These are phyloP conservation scores for Apocheima hispidaria DNA, from an alignment of 2,888 invertebrate species.

Conservation along the genomic window DNA sequence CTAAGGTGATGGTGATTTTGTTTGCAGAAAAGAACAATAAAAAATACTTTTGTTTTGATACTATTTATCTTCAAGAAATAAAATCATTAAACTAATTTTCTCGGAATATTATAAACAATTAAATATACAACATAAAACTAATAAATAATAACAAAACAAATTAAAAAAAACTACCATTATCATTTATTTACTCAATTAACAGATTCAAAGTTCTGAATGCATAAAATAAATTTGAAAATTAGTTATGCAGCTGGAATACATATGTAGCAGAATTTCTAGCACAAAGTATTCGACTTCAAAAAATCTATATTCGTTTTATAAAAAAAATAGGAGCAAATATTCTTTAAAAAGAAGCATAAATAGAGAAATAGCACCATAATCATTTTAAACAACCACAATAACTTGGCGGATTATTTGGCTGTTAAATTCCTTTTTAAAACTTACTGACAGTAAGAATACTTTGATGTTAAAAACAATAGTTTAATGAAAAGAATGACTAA, in stretches of 20 bases:
- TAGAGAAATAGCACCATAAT: constrained; percentile 44
- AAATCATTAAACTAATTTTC: too few relatives aligned
- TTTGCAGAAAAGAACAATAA: not conserved
- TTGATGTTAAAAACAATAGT: not conserved
- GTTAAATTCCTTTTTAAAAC: not conserved
- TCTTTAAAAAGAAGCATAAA: constrained; percentile 32
- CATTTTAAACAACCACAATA: constrained; percentile 28
- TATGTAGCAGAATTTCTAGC: constrained; percentile 4
- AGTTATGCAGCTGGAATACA: constrained; percentile 27
- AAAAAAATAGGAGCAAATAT: constrained; percentile 30
- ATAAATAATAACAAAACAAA: too few relatives aligned
- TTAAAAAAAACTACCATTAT: too few relatives aligned
- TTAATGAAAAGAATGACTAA: too few relatives aligned
- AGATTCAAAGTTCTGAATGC: not conserved
- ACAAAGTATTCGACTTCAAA: constrained; percentile 5
- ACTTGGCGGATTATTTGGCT: not conserved
- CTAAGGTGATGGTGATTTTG: not conserved
- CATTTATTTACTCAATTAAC: not conserved
- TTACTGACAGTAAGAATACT: constrained; percentile 7
- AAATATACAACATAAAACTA: too few relatives aligned
- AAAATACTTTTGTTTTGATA: too few relatives aligned
- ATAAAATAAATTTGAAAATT: constrained; percentile 6
- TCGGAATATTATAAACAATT: too few relatives aligned
- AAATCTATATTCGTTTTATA: not conserved
- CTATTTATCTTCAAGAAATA: too few relatives aligned